phyloP scores from a whole-genome alignment of 2,797 vertebrate species.

The Cuculus canorus region DNA sequence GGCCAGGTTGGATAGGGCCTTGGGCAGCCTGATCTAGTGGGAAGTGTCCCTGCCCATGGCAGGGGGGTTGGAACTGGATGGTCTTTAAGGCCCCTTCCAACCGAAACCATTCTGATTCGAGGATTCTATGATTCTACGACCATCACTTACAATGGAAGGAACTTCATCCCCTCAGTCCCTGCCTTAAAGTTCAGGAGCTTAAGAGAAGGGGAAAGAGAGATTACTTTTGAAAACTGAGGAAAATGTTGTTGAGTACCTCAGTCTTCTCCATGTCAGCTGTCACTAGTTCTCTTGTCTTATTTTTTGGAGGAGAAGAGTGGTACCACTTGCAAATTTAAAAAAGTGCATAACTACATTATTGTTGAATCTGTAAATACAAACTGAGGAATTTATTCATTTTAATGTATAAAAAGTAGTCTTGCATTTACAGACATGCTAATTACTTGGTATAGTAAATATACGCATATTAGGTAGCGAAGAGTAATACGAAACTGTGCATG shows the following conservation, averaged over 20 bases:
- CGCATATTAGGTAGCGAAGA: rapidly evolving
- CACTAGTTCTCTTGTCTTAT: neutral
- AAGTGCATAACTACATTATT: neutral
- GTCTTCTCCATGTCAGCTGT: neutral
- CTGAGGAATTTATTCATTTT: neutral
- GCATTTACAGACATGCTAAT: neutral
- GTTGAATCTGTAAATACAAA: neutral
- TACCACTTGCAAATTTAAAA: neutral
- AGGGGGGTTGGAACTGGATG: too few relatives aligned
- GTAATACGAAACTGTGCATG: neutral
- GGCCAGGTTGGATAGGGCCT: too few relatives aligned
- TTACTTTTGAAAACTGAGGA: neutral
- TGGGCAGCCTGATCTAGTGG: too few relatives aligned
- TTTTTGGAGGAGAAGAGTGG: rapidly evolving
- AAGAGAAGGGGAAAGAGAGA: neutral
- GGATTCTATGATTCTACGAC: neutral
- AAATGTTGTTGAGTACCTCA: neutral
- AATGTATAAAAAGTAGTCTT: neutral
- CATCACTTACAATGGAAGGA: neutral
- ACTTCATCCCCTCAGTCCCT: neutral
- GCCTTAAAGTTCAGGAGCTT: neutral
- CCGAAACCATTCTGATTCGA: too few relatives aligned
- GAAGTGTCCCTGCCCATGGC: too few relatives aligned
- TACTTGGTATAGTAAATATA: neutral
- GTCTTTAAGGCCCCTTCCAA: too few relatives aligned